These are phyloP conservation scores for Probosciger aterrimus DNA, from an alignment of 2,113 vertebrate genomes.

Conservation along the genomic window DNA sequence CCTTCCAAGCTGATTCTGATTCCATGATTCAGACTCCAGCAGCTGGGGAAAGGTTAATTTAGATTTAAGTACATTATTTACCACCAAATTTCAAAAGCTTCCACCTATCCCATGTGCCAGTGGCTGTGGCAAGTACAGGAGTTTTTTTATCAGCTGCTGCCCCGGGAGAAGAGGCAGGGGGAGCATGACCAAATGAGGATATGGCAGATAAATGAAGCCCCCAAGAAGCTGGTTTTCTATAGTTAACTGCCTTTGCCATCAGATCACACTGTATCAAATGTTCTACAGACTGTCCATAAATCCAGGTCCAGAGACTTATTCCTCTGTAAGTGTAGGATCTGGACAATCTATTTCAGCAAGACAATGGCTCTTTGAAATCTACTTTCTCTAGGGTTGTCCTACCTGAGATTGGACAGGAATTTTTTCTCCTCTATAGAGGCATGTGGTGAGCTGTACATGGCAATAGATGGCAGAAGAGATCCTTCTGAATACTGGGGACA, in stretches of 20 bases:
- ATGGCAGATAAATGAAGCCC: not conserved
- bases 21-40: not conserved
- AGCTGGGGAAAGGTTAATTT: not conserved
- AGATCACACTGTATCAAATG: not conserved
- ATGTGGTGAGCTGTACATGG: slow-evolving; percentile 40
- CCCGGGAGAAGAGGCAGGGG: not conserved
- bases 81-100: not conserved
- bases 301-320: not conserved
- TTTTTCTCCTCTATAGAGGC: not conserved
- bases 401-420: not conserved
- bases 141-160: not conserved
- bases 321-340: not conserved
- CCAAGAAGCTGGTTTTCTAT: not conserved
- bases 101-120: not conserved
- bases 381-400: not conserved
- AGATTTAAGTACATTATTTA: not conserved
- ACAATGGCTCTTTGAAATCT: not conserved
- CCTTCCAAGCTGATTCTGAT: not conserved
- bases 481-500: slow-evolving; percentile 13
- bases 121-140: not conserved
- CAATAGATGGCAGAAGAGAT: slow-evolving; percentile 68
- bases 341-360: not conserved
- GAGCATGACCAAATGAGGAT: not conserved
- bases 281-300: not conserved
- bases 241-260: not conserved